Evolutionary conservation across 64 coral and sea anemone genomes (phyloP), one percentile per base, ranked within the genome.

Genomic region (Cladopsammia gracilis): DNA sequence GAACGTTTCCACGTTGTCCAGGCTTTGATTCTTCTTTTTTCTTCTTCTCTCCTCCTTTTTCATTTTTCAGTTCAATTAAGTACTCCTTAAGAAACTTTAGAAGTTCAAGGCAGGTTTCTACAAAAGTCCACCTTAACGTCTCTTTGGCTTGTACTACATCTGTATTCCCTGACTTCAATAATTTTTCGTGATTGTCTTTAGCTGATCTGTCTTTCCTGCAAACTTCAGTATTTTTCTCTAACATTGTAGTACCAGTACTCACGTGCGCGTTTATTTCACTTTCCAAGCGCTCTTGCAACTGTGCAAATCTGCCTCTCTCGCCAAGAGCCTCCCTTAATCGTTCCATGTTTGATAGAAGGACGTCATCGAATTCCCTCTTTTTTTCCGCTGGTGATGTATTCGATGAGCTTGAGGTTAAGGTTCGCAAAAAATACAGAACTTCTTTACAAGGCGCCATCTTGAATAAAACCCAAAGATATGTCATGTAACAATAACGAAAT

Each of bases 61-160:
- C 20, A 2, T 64, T 43, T n/a, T 78, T 54, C 3, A 78, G 24
- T 13, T 26, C 57, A 14, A 73, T 22, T 26, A 92, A 82, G 64
- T 71, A 67, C 14, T 15, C 46, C 25, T 89, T 89, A 1, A 96
- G 50, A 47, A 88, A 58, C 34, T 75, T 73, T 44, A 96, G 49
- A 48, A 96, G 73, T 45, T 88, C 69, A 66, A 92, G 72, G 75
- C 94, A 96, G 4, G 75, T 61, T 76, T 88, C 75, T 2, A 96
- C 94, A 66, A 83, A 96, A 19, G 52, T 76, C 94, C 94, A 96
- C 64, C 89, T 92, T 14, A 54, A 52, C 10, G 44, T 10, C 60
- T 47, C 44, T 84, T 83, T 71, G 42, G 3, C 4, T 16, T 20
- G 12, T n/a, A 13, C 47, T n/a, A 62, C 19, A 20, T 19, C 59